phyloP scores from a whole-genome alignment of 2,888 invertebrate species.

The Isoperla grammatica region DNA sequence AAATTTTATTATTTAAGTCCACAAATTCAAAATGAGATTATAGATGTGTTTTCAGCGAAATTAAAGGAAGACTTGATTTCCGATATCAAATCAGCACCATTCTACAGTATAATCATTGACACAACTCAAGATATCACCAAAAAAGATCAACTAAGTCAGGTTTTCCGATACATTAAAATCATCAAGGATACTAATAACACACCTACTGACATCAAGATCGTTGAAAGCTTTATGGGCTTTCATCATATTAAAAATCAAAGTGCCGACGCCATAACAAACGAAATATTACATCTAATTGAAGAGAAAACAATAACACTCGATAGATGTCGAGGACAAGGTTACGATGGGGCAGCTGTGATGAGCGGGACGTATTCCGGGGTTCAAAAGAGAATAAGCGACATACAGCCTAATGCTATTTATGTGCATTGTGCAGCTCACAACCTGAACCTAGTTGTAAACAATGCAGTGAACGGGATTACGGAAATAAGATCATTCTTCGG shows the following conservation, averaged over 20 bases:
- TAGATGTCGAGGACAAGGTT: conserved; percentile 30
- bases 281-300: not conserved
- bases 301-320: not conserved
- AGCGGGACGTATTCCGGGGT: conserved; percentile 35
- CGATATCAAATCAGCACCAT: not conserved
- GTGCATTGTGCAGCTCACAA: conserved; percentile 25
- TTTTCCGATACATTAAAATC: not conserved
- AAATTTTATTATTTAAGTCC: not conserved
- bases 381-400: conserved; percentile 34
- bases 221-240: conserved; percentile 28
- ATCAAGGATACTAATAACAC: not conserved
- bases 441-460: conserved; percentile 21
- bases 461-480: conserved; percentile 8
- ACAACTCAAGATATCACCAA: conserved; percentile 18
- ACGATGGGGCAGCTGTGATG: conserved; percentile 38
- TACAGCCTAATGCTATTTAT: conserved; percentile 29
- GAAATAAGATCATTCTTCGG: conserved; percentile 15
- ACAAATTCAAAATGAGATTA: conserved; percentile 28
- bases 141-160: conserved; percentile 8
- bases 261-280: conserved; percentile 3
- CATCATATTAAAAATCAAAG: conserved; percentile 21
- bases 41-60: conserved; percentile 3
- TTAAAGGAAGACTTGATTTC: conserved; percentile 11
- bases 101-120: conserved; percentile 14
- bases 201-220: conserved; percentile 23